Percentiles rank a stretch among this genome's conserved stretches.
Conservation (phyloP, 1,140 invertebrate genomes). For the Euwallacea fornicatus region DNA sequence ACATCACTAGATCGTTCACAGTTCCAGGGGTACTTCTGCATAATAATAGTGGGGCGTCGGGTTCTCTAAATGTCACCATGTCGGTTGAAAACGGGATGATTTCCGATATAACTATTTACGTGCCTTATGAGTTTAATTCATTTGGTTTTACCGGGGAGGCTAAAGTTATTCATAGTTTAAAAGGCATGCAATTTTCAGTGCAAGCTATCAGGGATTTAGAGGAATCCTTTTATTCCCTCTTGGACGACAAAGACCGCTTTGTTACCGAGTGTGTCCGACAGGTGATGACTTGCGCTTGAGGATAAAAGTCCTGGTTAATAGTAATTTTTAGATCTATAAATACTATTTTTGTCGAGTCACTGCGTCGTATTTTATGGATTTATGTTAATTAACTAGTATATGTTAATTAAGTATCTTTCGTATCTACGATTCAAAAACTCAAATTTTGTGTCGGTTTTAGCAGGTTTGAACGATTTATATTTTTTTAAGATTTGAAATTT, state of each 20-base stretch:
- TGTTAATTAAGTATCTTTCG: slow-evolving; percentile 4
- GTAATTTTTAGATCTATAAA: background rate
- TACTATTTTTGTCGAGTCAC: background rate
- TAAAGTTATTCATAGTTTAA: slow-evolving; percentile 47
- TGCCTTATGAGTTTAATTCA: slow-evolving; percentile 46
- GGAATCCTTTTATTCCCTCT: slow-evolving; percentile 39
- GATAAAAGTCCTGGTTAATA: background rate
- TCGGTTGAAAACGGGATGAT: slow-evolving; percentile 48
- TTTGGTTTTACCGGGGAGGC: slow-evolving; percentile 48
- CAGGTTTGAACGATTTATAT: no score
- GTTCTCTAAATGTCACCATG: slow-evolving; percentile 48
- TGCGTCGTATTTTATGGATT: slow-evolving; percentile 19
- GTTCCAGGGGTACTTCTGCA: slow-evolving; percentile 42
- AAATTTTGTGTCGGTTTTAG: background rate
- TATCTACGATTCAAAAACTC: background rate
- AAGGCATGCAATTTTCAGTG: slow-evolving; percentile 48
- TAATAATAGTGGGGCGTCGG: slow-evolving; percentile 20
- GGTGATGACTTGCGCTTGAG: slow-evolving; percentile 47
- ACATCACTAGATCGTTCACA: slow-evolving; percentile 55
- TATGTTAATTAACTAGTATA: background rate
- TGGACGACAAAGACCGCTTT: slow-evolving; percentile 48
- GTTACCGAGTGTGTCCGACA: slow-evolving; percentile 48
- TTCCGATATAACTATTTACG: slow-evolving; percentile 45
- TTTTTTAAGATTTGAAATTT: background rate
- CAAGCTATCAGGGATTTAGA: slow-evolving; percentile 47